Percentiles rank a stretch among this genome's conserved stretches.
phyloP scores from a whole-genome alignment of 2,113 vertebrate genomes.

The Malurus melanocephalus region DNA sequence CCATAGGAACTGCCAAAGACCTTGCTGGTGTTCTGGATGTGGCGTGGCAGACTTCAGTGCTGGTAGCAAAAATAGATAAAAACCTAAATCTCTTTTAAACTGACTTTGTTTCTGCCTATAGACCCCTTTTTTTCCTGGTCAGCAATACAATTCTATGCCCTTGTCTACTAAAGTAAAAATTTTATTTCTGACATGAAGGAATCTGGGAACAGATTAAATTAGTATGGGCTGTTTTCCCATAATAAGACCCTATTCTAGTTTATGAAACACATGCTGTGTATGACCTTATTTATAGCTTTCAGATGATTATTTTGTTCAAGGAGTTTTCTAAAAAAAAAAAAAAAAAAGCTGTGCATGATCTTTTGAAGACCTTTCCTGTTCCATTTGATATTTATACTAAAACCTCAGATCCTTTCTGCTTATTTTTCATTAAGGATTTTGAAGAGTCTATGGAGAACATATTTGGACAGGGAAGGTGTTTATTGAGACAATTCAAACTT shows the following conservation, averaged over 20 bases:
- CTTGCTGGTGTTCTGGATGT: background rate
- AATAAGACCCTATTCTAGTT: background rate
- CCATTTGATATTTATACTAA: background rate
- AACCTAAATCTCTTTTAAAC: background rate
- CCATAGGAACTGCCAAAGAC: background rate
- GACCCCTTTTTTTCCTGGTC: background rate
- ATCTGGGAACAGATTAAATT: background rate
- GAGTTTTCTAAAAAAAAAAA: background rate
- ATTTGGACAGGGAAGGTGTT: background rate
- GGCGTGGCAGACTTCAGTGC: background rate
- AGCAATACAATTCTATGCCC: background rate
- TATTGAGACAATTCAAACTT: background rate
- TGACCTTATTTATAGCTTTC: background rate
- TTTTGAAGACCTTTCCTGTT: slow-evolving; percentile 2
- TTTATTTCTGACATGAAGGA: background rate
- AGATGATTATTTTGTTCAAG: background rate
- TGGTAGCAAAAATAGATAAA: background rate
- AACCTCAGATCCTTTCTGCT: background rate
- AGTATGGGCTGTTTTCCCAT: background rate
- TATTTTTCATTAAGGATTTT: background rate
- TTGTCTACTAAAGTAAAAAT: background rate
- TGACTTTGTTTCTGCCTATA: background rate
- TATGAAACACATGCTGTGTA: background rate
- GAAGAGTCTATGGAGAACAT: background rate
- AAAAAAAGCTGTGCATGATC: no score